phyloP scores from a whole-genome alignment of 2,113 vertebrate species.

The Orcinus orca region DNA sequence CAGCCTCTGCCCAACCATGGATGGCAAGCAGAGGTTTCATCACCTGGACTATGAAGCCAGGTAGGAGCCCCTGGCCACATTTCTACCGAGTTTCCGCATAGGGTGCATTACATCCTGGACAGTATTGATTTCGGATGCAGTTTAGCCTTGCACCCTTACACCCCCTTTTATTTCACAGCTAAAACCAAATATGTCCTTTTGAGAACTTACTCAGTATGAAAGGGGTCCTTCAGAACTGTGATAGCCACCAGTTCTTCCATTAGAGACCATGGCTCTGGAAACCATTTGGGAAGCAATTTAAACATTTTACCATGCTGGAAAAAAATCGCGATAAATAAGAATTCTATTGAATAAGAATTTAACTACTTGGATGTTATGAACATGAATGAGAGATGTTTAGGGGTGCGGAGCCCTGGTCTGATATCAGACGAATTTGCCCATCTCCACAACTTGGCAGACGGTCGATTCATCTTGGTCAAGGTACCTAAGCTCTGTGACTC shows the following conservation, averaged over 20 bases:
- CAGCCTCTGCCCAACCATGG: not conserved
- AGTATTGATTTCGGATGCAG: not conserved
- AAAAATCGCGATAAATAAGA: not conserved
- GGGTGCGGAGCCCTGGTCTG: not conserved
- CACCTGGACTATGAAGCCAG: not conserved
- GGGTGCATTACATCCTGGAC: not conserved
- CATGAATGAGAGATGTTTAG: accelerated
- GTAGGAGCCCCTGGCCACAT: not conserved
- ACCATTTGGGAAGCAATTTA: not conserved
- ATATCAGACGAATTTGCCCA: accelerated
- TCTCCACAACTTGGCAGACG: accelerated
- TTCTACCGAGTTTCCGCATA: not conserved
- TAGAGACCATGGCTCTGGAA: not conserved
- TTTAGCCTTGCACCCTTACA: not conserved
- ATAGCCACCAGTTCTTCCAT: too few relatives aligned
- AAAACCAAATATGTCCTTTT: not conserved
- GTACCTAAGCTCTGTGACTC: not conserved
- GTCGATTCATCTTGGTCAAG: too few relatives aligned
- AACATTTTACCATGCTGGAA: not conserved
- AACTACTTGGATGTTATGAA: not conserved
- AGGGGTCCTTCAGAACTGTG: not conserved
- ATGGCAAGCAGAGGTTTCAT: not conserved
- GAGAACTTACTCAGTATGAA: not conserved
- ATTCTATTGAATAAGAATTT: not conserved
- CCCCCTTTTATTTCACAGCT: not conserved